phyloP scores from a whole-genome alignment of 2,797 vertebrate genomes.

The Glyptemys insculpta region DNA sequence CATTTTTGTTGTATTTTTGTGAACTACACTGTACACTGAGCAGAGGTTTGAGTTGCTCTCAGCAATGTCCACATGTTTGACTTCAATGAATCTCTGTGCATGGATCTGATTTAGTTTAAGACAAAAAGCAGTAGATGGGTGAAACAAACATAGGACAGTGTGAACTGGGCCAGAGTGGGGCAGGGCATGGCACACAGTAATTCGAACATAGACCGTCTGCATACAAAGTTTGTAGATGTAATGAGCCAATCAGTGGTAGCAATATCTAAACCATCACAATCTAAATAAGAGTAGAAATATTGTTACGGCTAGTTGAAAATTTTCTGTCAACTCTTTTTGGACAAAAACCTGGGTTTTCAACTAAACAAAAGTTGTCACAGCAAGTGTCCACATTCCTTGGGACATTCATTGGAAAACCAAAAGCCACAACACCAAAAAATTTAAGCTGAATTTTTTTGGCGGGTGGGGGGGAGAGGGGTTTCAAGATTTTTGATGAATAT shows the following conservation, averaged over 20 bases:
- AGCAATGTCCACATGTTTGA: neutral
- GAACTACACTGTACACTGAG: neutral
- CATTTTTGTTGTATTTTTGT: neutral
- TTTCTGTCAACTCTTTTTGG: too few relatives aligned
- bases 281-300: neutral
- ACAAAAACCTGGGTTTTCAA: too few relatives aligned
- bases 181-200: neutral
- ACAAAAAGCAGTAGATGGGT: neutral
- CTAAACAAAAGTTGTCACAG: too few relatives aligned
- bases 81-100: neutral
- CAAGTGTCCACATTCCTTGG: too few relatives aligned
- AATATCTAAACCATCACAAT: rapidly evolving
- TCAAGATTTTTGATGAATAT: neutral
- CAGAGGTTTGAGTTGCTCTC: neutral
- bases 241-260: neutral
- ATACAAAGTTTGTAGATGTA: rapidly evolving
- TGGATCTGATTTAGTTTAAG: neutral
- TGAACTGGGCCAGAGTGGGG: neutral
- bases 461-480: neutral
- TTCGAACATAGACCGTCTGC: neutral
- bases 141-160: neutral
- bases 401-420: too few relatives aligned
- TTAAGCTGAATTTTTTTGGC: rapidly evolving
- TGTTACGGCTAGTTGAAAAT: too few relatives aligned
- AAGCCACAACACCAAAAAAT: neutral